Evolutionary conservation across 2,113 vertebrate genomes (phyloP), one percentile per base, ranked within the genome.

Genomic region (Herpailurus yagouaroundi): DNA sequence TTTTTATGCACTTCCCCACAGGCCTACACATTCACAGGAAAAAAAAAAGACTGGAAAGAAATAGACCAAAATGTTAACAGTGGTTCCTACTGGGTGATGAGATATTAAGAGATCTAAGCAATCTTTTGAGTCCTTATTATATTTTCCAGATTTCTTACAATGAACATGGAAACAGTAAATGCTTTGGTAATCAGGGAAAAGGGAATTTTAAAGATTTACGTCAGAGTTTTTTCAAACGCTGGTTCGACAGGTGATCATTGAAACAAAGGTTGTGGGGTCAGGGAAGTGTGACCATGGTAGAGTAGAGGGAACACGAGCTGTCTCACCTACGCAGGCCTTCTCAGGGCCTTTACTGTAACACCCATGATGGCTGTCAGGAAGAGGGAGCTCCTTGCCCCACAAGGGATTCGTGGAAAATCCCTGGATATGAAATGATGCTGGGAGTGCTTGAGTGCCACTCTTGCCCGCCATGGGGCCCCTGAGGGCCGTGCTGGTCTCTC

Each of bases 161-260:
- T 0, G n/a, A 77, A 45, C 12, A 0, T 0, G 36, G 66, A 73
- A 55, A 60, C 7, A 2, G 7, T 19, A 60, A 60, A 33, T 4
- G 25, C 63, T 68, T 66, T 45, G 36, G 76, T 23, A 33, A 80
- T 83, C 33, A 7, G 73, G 83, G 14, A 45, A 57, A 77, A 21
- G 25, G 36, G 29, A 10, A 12, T 52, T 76, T 50, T 79, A 80
- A 95, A 77, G 57, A 95, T 21, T 31, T 33, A 57, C 57, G 69
- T 57, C 57, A 60, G 41, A 55, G 45, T 64, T 90, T 94, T 94
- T 66, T 73, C 87, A 83, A 69, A 81, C 0, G 2, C 38, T 38
- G 19, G n/a, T 19, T 77, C 33, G 79, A 38, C 27, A 3, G 68
- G 63, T n/a, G 31, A 36, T 45, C 8, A 1, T 13, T 41, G 57